Evolutionary conservation across 2,888 invertebrate species (phyloP), one percentile per base, ranked within the genome.

Genomic region (Cryptus viduatorius): DNA sequence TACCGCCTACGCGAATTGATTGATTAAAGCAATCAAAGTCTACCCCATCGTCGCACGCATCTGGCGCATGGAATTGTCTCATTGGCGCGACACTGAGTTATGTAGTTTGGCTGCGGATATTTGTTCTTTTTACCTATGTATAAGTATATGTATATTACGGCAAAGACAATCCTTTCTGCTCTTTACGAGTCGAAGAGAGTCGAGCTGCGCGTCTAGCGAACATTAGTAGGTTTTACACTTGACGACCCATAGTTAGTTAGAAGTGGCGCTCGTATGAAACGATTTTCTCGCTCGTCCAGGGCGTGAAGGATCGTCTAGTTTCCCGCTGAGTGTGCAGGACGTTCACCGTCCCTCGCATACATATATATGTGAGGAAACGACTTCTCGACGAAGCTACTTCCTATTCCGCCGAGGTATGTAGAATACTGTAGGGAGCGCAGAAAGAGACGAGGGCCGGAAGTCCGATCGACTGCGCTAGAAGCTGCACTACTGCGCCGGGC

Each of bases 1-100:
- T 44, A 59, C 14, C 61, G 31, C 29, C 48, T 29, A 29, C 19
- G 48, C 42, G 31, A n/a, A 29, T 48, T 82, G 71, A 82, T 82
- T 71, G 82, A 77, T 81, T 71, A 42, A 56, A 71, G 65, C 65
- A 71, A 77, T 77, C 65, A 61, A 50, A 68, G 69, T 68, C 56
- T n/a, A n/a, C 31, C 10, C n/a, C 8, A 37, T 37, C 14, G 29
- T 19, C 37, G 12, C n/a, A 14, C 59, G 37, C 46, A 44, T 44
- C 19, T 16, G 19, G 16, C 42, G 31, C 42, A 29, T 67, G 46
- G 24, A 65, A 80, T 19, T 46, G 12, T 31, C 29, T 59, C 29
- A 37, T 14, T 44, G 16, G 19, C 44, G 16, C 12, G 3, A 44
- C 12, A 46, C 59, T 77, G 29, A 10, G 61, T 65, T 64, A 61